Percentiles rank a stretch among this genome's conserved stretches.
Evolutionary conservation across 1,140 invertebrate species (phyloP).

Genomic region (Oncopodura yosiiana): DNA sequence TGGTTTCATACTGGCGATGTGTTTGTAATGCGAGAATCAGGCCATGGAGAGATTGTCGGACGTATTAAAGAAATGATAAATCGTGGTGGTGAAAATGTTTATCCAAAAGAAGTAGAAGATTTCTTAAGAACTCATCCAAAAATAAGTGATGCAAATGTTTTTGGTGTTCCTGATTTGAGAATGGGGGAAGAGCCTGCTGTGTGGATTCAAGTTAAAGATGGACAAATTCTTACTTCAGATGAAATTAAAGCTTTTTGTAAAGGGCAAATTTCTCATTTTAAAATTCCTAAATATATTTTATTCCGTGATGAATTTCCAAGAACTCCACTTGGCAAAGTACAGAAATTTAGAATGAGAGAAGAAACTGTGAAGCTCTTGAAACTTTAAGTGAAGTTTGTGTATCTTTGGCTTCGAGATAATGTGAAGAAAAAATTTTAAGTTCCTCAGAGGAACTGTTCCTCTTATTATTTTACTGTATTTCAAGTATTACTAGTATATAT

Average conservation of each 20-base stretch:
- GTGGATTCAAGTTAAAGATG: conserved; percentile 46
- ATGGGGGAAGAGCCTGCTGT: conserved; percentile 54
- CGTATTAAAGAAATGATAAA: conserved; percentile 57
- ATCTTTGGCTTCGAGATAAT: too few relatives aligned
- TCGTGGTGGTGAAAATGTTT: conserved; percentile 57
- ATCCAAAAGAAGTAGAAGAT: conserved; percentile 54
- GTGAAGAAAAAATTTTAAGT: too few relatives aligned
- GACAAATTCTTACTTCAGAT: conserved; percentile 39
- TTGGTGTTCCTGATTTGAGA: conserved; percentile 52
- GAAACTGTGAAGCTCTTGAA: conserved; percentile 35
- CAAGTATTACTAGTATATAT: too few relatives aligned
- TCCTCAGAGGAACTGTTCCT: too few relatives aligned
- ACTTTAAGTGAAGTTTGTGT: too few relatives aligned
- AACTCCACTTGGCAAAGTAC: conserved; percentile 47
- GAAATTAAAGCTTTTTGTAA: conserved; percentile 48
- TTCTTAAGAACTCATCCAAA: conserved; percentile 48
- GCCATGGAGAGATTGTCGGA: conserved; percentile 50
- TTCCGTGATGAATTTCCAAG: conserved; percentile 47
- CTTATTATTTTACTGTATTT: too few relatives aligned
- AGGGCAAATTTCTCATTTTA: conserved; percentile 49
- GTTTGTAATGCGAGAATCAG: conserved; percentile 48
- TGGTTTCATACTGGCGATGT: conserved; percentile 81
- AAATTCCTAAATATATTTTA: conserved; percentile 47
- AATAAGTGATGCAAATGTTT: conserved; percentile 49
- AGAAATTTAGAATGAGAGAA: conserved; percentile 38